These are phyloP conservation scores for Elegia similella DNA, from an alignment of 2,888 invertebrate species.

Conservation along the genomic window DNA sequence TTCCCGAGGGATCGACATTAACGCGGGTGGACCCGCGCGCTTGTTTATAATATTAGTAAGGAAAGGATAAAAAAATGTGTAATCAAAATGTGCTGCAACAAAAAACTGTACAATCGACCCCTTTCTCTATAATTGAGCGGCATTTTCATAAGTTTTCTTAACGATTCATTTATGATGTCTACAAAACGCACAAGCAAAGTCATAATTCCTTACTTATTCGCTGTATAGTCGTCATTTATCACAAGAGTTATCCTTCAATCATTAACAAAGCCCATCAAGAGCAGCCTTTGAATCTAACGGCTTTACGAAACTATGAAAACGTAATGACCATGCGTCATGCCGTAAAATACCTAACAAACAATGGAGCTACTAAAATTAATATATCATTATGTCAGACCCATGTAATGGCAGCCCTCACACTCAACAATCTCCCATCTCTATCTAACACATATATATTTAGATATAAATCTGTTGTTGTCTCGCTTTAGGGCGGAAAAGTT, in stretches of 20 bases:
- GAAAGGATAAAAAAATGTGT: too few species aligned
- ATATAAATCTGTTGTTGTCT: slow-evolving; percentile 30
- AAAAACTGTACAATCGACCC: too few species aligned
- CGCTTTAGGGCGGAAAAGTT: slow-evolving; percentile 63
- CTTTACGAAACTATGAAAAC: slow-evolving; percentile 80
- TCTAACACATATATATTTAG: slow-evolving; percentile 24
- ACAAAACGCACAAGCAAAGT: too few species aligned
- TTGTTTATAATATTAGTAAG: too few species aligned
- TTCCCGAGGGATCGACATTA: too few species aligned
- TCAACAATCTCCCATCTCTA: slow-evolving; percentile 35
- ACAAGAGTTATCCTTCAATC: slow-evolving; percentile 53
- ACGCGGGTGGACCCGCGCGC: too few species aligned
- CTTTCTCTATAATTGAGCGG: too few species aligned
- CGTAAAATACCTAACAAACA: slow-evolving; percentile 79
- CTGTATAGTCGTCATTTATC: slow-evolving; percentile 49
- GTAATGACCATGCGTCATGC: slow-evolving; percentile 79
- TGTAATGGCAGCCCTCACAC: slow-evolving; percentile 54
- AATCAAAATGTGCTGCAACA: too few species aligned
- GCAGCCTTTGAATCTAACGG: slow-evolving; percentile 55
- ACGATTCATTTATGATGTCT: too few species aligned
- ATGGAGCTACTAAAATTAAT: slow-evolving; percentile 79
- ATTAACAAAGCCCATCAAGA: slow-evolving; percentile 63
- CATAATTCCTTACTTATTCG: too few species aligned
- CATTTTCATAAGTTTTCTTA: too few species aligned
- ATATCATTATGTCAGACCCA: slow-evolving; percentile 81